These are phyloP conservation scores for Morpho deidamia DNA, from an alignment of 2,888 invertebrate species.

Conservation along the genomic window DNA sequence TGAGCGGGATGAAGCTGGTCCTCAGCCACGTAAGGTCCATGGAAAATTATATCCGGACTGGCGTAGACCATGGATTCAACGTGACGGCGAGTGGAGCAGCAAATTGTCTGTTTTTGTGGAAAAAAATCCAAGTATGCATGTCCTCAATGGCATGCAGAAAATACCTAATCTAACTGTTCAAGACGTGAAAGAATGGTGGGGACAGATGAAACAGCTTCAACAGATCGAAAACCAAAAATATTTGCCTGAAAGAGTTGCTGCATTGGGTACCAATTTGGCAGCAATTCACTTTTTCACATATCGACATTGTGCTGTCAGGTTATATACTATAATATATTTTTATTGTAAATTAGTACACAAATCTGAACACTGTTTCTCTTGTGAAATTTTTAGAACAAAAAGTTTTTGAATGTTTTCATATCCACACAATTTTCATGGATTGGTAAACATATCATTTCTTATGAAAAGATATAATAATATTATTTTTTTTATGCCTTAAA, in stretches of 20 bases:
- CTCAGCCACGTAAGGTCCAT: slow-evolving; percentile 43
- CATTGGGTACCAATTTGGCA: slow-evolving; percentile 89
- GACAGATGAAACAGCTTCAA: slow-evolving; percentile 56
- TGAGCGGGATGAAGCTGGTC: slow-evolving; percentile 55
- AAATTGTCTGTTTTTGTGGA: slow-evolving; percentile 77
- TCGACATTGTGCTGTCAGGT: slow-evolving; percentile 86
- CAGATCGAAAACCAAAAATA: slow-evolving; percentile 80
- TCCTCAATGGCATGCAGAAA: slow-evolving; percentile 63
- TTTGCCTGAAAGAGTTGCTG: slow-evolving; percentile 76
- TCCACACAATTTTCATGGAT: no score
- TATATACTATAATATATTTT: neutral
- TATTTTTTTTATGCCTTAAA: no score
- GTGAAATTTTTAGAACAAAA: no score
- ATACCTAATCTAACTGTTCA: slow-evolving; percentile 72
- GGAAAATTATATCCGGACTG: slow-evolving; percentile 76
- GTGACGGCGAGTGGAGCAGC: slow-evolving; percentile 77
- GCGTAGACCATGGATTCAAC: slow-evolving; percentile 80
- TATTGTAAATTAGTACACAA: neutral
- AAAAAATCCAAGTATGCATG: slow-evolving; percentile 56
- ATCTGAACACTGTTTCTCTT: no score
- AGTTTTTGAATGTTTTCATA: no score
- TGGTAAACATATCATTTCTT: no score
- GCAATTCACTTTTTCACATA: slow-evolving; percentile 90
- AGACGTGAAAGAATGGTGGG: slow-evolving; percentile 78
- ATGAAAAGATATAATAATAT: no score